Base-by-base conservation (phyloP, 2,888 invertebrate genomes). In the Hymenopus coronatus region DNA sequence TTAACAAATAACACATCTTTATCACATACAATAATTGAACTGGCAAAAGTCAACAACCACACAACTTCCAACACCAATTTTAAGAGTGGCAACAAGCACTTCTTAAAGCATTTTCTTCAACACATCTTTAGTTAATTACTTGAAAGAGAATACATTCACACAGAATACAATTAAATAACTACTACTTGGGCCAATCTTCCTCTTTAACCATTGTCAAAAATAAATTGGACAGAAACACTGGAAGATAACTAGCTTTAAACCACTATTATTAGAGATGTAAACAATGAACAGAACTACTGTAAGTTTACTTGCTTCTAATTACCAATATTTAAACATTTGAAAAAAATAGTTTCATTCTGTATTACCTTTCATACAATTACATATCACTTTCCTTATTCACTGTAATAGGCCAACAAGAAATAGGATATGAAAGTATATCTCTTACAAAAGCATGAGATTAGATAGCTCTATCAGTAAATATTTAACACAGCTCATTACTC, bases 1-100 rank as follows among this genome's bases (percentile, higher is more conserved):
- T 82, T 84, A 88, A 88, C 88, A 88, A 88, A 88, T 30, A 88
- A 88, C 82, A 82, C 82, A 85, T 85, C 54, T 46, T 85, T 33
- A 70, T 70, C 54, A 70, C 46, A n/a, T 85, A 85, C 46, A 85
- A 87, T 87, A 87, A 33, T 82, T 87, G 87, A 82, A 87, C 82
- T 82, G 33, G 87, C 87, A 87, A 82, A 87, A 87, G 87, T 87
- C 87, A 87, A 87, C 87, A 87, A 82, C 27, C 82, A 87, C 82
- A 87, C 82, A 87, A 40, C 30, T 87, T 87, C 40, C 82, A 82
- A 87, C 82, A 87, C 87, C 87, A 87, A 87, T 28, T 87, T 40
- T 87, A 87, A 87, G 82, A 82, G 82, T 33, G 33, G 87, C 87
- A 87, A 87, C 87, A 87, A 87, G 87, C 87, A 87, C 33, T 82